Conservation (phyloP, 2,888 invertebrate genomes). For the Synanthedon formicaeformis region DNA sequence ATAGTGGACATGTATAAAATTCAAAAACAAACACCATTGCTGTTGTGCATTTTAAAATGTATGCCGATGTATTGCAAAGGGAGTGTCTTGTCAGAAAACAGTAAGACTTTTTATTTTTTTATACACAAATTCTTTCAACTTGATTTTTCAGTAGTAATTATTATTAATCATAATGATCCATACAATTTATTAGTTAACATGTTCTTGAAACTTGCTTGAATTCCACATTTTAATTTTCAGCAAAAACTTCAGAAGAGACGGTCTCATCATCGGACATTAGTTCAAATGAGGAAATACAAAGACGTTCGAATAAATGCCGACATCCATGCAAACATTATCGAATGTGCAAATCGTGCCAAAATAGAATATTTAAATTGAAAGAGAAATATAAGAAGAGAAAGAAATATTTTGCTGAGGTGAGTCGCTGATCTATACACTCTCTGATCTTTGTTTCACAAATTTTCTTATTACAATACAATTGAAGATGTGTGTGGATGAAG, state of each 20-base stretch:
- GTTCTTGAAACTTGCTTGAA: too few relatives aligned
- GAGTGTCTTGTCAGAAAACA: background rate
- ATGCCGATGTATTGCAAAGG: constrained; percentile 22
- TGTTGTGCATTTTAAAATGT: constrained; percentile 43
- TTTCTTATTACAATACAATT: background rate
- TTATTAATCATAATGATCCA: too few relatives aligned
- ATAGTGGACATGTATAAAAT: constrained; percentile 37
- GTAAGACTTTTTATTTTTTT: too few relatives aligned
- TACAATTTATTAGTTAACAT: too few relatives aligned
- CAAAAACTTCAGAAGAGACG: constrained; percentile 19
- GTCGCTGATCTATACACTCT: background rate
- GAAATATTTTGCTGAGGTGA: constrained; percentile 28
- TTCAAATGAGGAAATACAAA: constrained; percentile 5
- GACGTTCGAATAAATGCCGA: background rate
- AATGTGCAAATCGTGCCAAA: constrained; percentile 35
- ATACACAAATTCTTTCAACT: too few relatives aligned
- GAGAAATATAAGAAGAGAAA: constrained; percentile 35
- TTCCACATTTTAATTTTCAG: constrained; percentile 6
- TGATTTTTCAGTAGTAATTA: too few relatives aligned
- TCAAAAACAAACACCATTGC: constrained; percentile 26
- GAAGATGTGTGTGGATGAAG: too few relatives aligned
- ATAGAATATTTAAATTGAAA: constrained; percentile 18
- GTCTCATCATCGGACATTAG: constrained; percentile 10
- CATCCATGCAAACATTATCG: constrained; percentile 36
- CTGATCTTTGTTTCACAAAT: too few relatives aligned